phyloP scores from a whole-genome alignment of 2,888 invertebrate species.

The Drosophila meridiana region DNA sequence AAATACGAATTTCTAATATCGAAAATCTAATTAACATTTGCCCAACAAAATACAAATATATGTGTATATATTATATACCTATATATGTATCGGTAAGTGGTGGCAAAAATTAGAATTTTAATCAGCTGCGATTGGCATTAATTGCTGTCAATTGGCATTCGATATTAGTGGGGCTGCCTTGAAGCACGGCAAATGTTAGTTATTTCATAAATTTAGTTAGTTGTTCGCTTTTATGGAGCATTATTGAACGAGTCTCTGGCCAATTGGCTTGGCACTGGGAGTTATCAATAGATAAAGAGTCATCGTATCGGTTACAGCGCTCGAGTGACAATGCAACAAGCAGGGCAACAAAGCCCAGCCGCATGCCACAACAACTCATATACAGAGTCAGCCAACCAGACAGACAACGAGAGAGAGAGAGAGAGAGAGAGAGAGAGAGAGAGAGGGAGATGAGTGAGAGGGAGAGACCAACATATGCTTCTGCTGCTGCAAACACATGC shows the following conservation, averaged over 20 bases:
- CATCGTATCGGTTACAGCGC: constrained; percentile 58
- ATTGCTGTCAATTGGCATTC: constrained; percentile 43
- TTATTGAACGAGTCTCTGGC: constrained; percentile 2
- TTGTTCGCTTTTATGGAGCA: not conserved
- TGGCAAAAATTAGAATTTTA: constrained; percentile 63
- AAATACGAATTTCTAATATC: constrained; percentile 55
- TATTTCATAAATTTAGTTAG: not conserved
- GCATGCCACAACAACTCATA: constrained; percentile 45
- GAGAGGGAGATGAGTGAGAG: not conserved
- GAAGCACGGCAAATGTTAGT: not conserved
- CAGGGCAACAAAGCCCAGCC: constrained; percentile 63
- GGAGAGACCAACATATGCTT: constrained; percentile 55
- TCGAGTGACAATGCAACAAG: constrained; percentile 73
- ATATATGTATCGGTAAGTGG: constrained; percentile 10
- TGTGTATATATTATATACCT: not conserved
- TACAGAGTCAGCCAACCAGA: constrained; percentile 21
- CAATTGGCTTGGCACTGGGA: constrained; percentile 36
- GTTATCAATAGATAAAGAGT: constrained; percentile 48
- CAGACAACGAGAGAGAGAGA: constrained; percentile 8
- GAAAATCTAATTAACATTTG: constrained; percentile 71
- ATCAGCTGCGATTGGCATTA: constrained; percentile 69
- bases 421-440: not conserved
- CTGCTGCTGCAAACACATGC: constrained; percentile 74
- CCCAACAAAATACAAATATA: constrained; percentile 6
- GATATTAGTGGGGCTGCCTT: not conserved